Evolutionary conservation across 1,140 invertebrate species (phyloP).

Genomic region (Latrodectus geometricus): DNA sequence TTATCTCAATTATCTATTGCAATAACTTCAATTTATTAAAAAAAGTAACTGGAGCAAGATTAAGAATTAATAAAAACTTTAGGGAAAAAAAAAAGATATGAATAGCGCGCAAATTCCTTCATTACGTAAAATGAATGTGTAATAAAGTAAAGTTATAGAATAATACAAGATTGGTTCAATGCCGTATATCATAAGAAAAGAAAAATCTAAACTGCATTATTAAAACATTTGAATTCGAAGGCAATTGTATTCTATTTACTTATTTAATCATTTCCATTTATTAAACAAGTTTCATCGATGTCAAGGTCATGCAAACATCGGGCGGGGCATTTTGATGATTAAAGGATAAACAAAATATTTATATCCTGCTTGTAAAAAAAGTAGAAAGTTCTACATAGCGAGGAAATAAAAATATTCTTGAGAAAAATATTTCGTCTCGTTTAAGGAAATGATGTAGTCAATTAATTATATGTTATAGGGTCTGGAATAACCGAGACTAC

Average conservation of each 20-base stretch:
- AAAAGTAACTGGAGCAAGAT: too few relatives aligned
- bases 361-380: not conserved
- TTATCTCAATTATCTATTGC: too few relatives aligned
- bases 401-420: not conserved
- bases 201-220: too few relatives aligned
- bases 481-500: not conserved
- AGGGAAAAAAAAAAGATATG: too few relatives aligned
- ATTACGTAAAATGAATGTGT: too few relatives aligned
- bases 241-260: not conserved
- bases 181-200: too few relatives aligned
- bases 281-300: conserved; percentile 1
- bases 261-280: not conserved
- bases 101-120: too few relatives aligned
- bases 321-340: not conserved
- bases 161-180: too few relatives aligned
- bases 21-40: too few relatives aligned
- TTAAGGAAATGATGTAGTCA: not conserved
- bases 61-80: too few relatives aligned
- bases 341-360: not conserved
- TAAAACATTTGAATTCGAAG: too few relatives aligned
- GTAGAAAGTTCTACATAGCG: not conserved
- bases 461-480: not conserved
- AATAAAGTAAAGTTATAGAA: too few relatives aligned
- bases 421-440: not conserved
- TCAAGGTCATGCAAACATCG: not conserved